phyloP scores from a whole-genome alignment of 2,797 vertebrate genomes.

The Myiotriccus ornatus region DNA sequence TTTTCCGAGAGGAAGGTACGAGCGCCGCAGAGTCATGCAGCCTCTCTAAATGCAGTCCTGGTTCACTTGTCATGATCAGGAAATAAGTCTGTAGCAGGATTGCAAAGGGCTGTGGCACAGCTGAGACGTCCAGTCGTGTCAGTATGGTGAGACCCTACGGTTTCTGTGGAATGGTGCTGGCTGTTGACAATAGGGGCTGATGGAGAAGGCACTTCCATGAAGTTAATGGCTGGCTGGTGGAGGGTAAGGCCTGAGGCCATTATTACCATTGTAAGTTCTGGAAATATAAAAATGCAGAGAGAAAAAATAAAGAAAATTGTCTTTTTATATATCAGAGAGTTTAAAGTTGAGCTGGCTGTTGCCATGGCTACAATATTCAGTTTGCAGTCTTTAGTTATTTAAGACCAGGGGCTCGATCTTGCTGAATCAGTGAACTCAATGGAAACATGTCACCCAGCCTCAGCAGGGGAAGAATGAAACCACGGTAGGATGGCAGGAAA shows the following conservation, averaged over 20 bases:
- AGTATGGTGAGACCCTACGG: slow-evolving; percentile 1
- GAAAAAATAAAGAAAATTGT: slow-evolving; percentile 69
- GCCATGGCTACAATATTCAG: slow-evolving; percentile 68
- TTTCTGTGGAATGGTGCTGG: slow-evolving; percentile 51
- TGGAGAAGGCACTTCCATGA: slow-evolving; percentile 67
- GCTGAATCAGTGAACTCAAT: slow-evolving; percentile 57
- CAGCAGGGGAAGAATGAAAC: not conserved
- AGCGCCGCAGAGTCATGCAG: slow-evolving; percentile 47
- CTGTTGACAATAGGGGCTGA: slow-evolving; percentile 62
- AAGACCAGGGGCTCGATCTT: slow-evolving; percentile 58
- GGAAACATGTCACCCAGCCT: slow-evolving; percentile 13
- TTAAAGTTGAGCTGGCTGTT: slow-evolving; percentile 70
- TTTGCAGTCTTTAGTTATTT: slow-evolving; percentile 64
- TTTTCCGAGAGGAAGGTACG: slow-evolving; percentile 27
- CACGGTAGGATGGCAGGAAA: not conserved
- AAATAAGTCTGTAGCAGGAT: not conserved
- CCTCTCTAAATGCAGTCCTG: not conserved
- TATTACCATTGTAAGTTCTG: slow-evolving; percentile 69
- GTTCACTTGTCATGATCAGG: slow-evolving; percentile 12
- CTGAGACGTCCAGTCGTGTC: slow-evolving; percentile 23
- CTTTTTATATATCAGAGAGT: slow-evolving; percentile 66
- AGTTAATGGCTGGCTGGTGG: slow-evolving; percentile 69
- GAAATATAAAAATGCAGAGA: slow-evolving; percentile 69
- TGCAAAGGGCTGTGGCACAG: slow-evolving; percentile 16
- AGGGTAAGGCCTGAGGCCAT: slow-evolving; percentile 63